Evolutionary conservation across 2,888 invertebrate genomes (phyloP).

Genomic region (Rotaria magnacalcarata): DNA sequence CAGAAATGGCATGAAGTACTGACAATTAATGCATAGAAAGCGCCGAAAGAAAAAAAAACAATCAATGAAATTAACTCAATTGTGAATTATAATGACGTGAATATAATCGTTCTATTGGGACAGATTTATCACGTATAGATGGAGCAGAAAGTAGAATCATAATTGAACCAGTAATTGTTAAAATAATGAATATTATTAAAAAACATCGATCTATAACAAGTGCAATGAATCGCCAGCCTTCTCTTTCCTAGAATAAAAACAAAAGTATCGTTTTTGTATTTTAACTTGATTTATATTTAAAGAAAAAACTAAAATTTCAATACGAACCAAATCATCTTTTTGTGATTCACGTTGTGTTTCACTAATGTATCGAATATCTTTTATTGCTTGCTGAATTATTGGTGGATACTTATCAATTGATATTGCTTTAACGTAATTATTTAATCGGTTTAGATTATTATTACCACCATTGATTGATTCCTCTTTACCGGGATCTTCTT

Average conservation of each 20-base stretch:
- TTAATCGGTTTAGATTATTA: not conserved
- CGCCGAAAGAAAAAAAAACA: too few species aligned
- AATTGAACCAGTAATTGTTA: conserved; percentile 28
- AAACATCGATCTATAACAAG: conserved; percentile 41
- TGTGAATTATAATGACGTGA: conserved; percentile 20
- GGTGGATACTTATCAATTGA: conserved; percentile 8
- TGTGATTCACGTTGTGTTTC: conserved; percentile 31
- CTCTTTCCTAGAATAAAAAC: conserved; percentile 28
- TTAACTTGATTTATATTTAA: too few species aligned
- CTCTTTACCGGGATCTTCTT: not conserved
- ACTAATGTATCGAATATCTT: conserved; percentile 32
- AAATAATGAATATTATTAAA: conserved; percentile 37
- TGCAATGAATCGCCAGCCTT: conserved; percentile 43
- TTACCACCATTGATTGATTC: not conserved
- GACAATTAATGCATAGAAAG: too few species aligned
- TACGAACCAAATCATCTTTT: conserved; percentile 19
- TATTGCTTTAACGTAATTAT: not conserved
- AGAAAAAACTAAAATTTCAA: too few species aligned
- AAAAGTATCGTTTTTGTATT: too few species aligned
- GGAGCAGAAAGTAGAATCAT: conserved; percentile 37
- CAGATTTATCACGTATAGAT: conserved; percentile 15
- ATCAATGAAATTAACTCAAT: too few species aligned
- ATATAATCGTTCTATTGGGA: conserved; percentile 32
- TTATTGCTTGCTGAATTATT: conserved; percentile 2
- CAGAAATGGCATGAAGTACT: too few species aligned